phyloP scores from a whole-genome alignment of 2,113 vertebrate genomes.

The Rhagologus leucostigma region DNA sequence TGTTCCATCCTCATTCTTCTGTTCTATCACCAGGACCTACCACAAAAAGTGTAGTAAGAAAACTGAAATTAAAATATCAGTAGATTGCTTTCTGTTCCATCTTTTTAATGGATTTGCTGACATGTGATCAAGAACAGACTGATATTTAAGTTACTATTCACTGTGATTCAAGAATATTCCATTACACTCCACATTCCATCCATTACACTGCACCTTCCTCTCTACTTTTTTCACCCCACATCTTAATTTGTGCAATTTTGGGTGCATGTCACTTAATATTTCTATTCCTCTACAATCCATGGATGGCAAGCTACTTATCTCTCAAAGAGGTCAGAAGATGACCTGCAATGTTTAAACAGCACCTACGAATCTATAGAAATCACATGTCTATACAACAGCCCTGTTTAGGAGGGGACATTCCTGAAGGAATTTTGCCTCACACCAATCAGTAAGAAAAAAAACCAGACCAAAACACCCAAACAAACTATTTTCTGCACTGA shows the following conservation, averaged over 20 bases:
- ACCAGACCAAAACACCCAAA: rapidly evolving
- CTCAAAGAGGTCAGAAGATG: not conserved
- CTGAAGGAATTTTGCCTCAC: not conserved
- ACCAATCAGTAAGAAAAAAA: not conserved
- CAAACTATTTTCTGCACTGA: not conserved
- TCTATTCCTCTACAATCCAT: not conserved
- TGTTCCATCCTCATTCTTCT: slow-evolving; percentile 94
- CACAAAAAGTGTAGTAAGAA: not conserved
- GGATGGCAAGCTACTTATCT: not conserved
- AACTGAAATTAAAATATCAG: not conserved
- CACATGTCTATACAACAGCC: not conserved
- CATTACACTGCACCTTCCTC: not conserved
- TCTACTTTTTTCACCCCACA: not conserved
- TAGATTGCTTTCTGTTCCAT: not conserved
- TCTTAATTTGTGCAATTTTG: not conserved
- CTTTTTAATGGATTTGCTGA: not conserved
- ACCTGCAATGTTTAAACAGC: not conserved
- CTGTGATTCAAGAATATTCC: not conserved
- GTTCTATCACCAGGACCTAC: slow-evolving; percentile 97
- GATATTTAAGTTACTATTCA: not conserved
- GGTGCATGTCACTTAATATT: not conserved
- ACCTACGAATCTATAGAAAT: not conserved
- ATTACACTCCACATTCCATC: not conserved
- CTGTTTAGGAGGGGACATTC: not conserved
- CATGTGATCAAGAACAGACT: not conserved